Evolutionary conservation across 2,888 invertebrate species (phyloP).

Genomic region (Tipula lateralis): DNA sequence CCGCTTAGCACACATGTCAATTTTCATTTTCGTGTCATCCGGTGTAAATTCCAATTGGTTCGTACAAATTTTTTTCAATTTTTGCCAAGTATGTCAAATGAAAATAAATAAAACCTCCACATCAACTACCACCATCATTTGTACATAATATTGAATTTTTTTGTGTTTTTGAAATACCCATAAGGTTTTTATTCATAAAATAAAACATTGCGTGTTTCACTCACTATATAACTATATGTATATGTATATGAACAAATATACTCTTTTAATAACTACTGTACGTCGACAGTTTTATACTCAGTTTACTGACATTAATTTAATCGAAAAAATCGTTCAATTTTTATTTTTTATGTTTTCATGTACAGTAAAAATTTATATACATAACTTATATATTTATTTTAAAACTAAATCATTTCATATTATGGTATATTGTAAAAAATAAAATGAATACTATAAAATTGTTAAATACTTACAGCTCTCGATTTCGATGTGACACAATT

Average conservation of each 20-base stretch:
- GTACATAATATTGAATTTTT: not conserved
- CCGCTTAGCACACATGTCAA: not conserved
- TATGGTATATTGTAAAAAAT: not conserved
- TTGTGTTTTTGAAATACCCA: not conserved
- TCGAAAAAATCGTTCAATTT: not conserved
- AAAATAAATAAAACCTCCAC: not conserved
- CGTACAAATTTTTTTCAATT: not conserved
- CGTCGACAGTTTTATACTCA: not conserved
- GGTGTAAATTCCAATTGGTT: not conserved
- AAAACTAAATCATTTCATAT: constrained; percentile 3
- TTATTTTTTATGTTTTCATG: not conserved
- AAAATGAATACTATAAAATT: not conserved
- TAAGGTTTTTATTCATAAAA: not conserved
- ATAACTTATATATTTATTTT: not conserved
- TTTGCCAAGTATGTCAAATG: not conserved
- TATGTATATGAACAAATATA: not conserved
- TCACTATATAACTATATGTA: not conserved
- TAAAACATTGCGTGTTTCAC: not conserved
- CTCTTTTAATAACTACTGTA: not conserved
- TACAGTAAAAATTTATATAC: not conserved
- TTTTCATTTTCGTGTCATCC: not conserved
- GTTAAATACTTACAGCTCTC: constrained; percentile 88
- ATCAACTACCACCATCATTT: not conserved
- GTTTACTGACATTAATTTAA: not conserved
- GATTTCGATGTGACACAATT: constrained; percentile 90